These are phyloP conservation scores for Zosterops japonicus DNA, from an alignment of 2,113 vertebrate genomes.

Conservation along the genomic window DNA sequence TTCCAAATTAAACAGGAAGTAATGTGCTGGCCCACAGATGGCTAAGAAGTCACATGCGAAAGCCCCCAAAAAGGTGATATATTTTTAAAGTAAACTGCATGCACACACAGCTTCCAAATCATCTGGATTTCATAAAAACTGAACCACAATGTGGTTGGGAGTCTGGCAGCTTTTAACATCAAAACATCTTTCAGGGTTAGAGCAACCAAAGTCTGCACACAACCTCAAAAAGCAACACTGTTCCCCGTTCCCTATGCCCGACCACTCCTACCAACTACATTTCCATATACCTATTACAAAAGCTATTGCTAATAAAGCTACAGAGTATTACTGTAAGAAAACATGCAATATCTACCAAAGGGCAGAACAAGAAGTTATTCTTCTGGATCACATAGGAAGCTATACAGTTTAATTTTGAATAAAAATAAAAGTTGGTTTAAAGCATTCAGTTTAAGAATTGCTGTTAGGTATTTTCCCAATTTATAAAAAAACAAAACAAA, in stretches of 20 bases:
- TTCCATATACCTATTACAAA: background rate
- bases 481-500: background rate
- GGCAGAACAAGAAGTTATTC: background rate
- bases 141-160: constrained; percentile 65
- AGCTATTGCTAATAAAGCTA: background rate
- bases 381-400: background rate
- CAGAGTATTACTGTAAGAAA: background rate
- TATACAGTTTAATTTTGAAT: background rate
- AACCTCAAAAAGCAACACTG: constrained; percentile 22
- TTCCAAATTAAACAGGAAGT: constrained; percentile 77
- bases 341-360: background rate
- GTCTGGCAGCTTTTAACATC: constrained; percentile 64
- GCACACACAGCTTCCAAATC: constrained; percentile 64
- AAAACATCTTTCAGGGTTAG: constrained; percentile 61
- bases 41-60: constrained; percentile 44
- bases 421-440: background rate
- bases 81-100: constrained; percentile 65
- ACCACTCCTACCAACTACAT: background rate
- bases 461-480: background rate
- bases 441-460: background rate
- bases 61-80: constrained; percentile 45
- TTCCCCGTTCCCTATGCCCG: background rate
- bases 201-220: constrained; percentile 29
- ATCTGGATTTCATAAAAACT: constrained; percentile 77
- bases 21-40: constrained; percentile 59